phyloP scores from a whole-genome alignment of 2,888 invertebrate species.

The Lymantria dispar region DNA sequence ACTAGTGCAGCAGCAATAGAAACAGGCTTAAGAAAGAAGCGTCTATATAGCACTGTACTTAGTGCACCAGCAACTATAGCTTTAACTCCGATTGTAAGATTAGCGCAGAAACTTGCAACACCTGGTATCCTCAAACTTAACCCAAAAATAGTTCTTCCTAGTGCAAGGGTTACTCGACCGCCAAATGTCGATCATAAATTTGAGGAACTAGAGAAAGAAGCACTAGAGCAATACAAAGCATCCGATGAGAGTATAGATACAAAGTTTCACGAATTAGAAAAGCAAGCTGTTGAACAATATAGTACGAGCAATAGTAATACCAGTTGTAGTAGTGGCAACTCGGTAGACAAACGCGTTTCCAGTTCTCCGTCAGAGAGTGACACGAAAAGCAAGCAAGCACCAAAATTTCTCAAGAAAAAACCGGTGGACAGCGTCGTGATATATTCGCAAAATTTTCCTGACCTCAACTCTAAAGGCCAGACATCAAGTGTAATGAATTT shows the following conservation, averaged over 20 bases:
- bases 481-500: conserved; percentile 70
- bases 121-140: conserved; percentile 70
- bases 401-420: conserved; percentile 72
- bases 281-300: conserved; percentile 86
- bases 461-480: conserved; percentile 58
- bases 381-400: conserved; percentile 49
- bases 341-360: conserved; percentile 55
- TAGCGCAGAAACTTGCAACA: conserved; percentile 62
- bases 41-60: conserved; percentile 80
- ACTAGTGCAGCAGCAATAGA: conserved; percentile 61
- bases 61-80: conserved; percentile 63
- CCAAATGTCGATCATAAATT: conserved; percentile 66
- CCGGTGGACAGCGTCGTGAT: conserved; percentile 70
- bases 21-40: conserved; percentile 59
- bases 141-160: conserved; percentile 63
- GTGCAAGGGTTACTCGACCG: conserved; percentile 51
- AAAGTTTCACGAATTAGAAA: conserved; percentile 84
- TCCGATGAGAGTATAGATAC: conserved; percentile 81
- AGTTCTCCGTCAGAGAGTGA: conserved; percentile 46
- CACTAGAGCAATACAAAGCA: conserved; percentile 83
- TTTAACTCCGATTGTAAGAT: conserved; percentile 52
- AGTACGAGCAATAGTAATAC: conserved; percentile 76
- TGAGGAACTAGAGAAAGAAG: conserved; percentile 83
- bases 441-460: conserved; percentile 76
- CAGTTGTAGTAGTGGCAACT: conserved; percentile 72